A percentile compares a stretch with the other conserved stretches of the same genome.
These are phyloP conservation scores for Bombus fervidus DNA, from an alignment of 1,140 invertebrate genomes.

Conservation along the genomic window DNA sequence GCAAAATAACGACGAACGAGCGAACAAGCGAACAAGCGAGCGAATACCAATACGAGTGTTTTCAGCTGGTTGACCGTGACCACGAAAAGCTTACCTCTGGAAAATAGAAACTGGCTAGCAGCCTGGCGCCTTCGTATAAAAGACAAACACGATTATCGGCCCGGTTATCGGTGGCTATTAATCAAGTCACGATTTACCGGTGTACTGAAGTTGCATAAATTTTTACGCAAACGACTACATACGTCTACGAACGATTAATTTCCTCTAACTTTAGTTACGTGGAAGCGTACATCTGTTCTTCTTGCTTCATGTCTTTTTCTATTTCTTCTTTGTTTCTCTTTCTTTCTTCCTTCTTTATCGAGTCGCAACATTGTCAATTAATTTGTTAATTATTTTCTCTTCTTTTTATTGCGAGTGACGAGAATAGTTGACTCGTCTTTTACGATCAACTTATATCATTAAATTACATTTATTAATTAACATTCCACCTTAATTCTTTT, in stretches of 20 bases:
- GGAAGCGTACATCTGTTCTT: neutral
- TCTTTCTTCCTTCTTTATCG: neutral
- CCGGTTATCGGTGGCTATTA: constrained; percentile 14
- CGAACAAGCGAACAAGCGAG: constrained; percentile 22
- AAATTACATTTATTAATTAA: too few species aligned
- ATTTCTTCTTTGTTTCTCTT: neutral
- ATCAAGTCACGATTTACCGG: constrained; percentile 25
- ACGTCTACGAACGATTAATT: constrained; percentile 2
- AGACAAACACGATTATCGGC: constrained; percentile 39
- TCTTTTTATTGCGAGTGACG: too few species aligned
- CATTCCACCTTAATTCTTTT: too few species aligned
- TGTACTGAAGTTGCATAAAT: neutral
- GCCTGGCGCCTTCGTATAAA: constrained; percentile 18
- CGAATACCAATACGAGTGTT: constrained; percentile 40
- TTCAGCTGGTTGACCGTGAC: constrained; percentile 46
- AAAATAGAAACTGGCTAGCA: constrained; percentile 37
- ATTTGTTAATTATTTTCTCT: neutral
- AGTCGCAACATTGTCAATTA: neutral
- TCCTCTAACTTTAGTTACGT: neutral
- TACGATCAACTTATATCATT: too few species aligned
- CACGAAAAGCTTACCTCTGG: constrained; percentile 26
- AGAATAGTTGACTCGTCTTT: neutral
- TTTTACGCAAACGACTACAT: neutral
- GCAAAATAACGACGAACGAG: constrained; percentile 39
- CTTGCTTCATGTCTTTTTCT: neutral